Base-by-base conservation (phyloP, 1,140 invertebrate genomes). In the Vollenhovia emeryi region DNA sequence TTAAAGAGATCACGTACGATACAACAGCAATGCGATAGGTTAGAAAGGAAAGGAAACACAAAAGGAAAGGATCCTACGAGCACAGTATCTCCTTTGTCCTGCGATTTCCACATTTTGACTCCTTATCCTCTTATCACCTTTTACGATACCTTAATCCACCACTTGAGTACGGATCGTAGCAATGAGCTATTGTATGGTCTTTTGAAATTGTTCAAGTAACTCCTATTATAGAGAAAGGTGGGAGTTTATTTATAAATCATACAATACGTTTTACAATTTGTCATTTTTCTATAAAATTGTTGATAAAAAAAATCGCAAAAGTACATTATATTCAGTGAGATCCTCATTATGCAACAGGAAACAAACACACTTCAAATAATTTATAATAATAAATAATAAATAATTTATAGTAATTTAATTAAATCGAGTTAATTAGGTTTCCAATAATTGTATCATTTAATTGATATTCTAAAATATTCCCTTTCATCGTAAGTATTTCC, bases 101-200 rank as follows among this genome's bases (percentile, higher is more conserved):
- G 52, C 13, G 66, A 43, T 71, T 76, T 48, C 18, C 11, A 45
- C 50, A 57, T 82, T 82, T 82, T 57, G 50, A 33, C 66, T 57
- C 48, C 64, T 82, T 73, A 59, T 57, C 24, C 78, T 48, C 69
- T 73, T 50, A 71, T 24, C 50, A 55, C 18, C 36, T 80, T 57
- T 57, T 48, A 71, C 13, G 40, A 13, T 48, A 57, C 27, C 9
- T 79, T 79, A 68, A 79, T 68, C 60, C 45, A 48, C 40, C 43
- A 66, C 24, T 13, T 33, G 36, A 71, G 50, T 27, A 24, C 40
- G 45, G 30, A 79, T 79, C 2, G n/a, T 24, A 13, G 66, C 48
- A 57, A 43, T 71, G 33, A 43, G 7, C 64, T 43, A 80, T 50
- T n/a, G n/a, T 57, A 43, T 33, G 33, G 15, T 30, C 62, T 80